Conservation (phyloP, 1,140 invertebrate genomes). For the Sinonovacula constricta region DNA sequence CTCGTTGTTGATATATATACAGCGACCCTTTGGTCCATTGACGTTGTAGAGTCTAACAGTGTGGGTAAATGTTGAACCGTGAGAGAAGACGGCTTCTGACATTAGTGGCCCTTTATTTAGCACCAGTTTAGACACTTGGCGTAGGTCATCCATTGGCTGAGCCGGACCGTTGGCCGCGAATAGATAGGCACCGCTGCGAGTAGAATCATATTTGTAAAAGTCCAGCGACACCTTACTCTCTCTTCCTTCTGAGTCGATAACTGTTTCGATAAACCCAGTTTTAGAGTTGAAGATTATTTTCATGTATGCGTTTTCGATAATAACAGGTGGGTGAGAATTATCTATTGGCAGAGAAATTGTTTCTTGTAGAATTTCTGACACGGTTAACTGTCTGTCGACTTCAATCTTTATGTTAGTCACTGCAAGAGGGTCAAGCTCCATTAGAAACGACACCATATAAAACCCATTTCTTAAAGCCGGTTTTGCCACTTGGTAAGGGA, state of each 20-base stretch:
- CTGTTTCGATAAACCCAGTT: conserved; percentile 27
- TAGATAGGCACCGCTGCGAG: conserved; percentile 40
- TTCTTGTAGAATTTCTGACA: not conserved
- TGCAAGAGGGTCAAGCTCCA: conserved; percentile 28
- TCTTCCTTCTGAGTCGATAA: conserved; percentile 19
- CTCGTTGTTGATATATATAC: conserved; percentile 87
- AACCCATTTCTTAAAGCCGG: not conserved
- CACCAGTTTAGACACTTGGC: not conserved
- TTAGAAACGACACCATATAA: conserved; percentile 7
- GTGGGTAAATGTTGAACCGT: conserved; percentile 29
- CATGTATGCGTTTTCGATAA: conserved; percentile 39
- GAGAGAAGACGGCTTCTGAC: conserved; percentile 86
- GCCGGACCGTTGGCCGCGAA: conserved; percentile 69
- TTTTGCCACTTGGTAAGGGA: not conserved
- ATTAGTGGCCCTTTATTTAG: conserved; percentile 80
- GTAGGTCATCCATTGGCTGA: conserved; percentile 43
- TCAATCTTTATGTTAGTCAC: conserved; percentile 14
- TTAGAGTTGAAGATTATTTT: conserved; percentile 20
- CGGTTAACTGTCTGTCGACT: not conserved
- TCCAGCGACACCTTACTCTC: not conserved
- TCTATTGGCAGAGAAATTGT: not conserved
- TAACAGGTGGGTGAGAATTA: not conserved
- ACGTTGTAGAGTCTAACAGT: conserved; percentile 23
- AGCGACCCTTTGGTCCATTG: conserved; percentile 67
- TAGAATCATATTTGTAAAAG: conserved; percentile 33